Base-by-base conservation (phyloP, 2,888 invertebrate species). In the Galeopsomyia nigrocyanea region DNA sequence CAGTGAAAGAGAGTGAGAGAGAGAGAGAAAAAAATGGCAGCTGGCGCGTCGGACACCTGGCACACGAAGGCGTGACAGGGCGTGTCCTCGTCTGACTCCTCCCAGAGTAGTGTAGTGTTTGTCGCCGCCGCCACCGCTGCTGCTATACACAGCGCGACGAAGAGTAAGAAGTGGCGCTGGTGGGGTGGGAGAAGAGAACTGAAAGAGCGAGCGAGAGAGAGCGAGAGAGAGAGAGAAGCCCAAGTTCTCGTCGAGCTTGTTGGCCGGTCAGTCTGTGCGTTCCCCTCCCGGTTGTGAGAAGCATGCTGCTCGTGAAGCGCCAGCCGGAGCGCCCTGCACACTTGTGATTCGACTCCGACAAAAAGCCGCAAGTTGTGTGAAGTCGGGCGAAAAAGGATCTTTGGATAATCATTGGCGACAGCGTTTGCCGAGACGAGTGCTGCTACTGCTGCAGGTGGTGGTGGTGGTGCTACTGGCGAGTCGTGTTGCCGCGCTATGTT, bases 31-130 rank as follows among this genome's bases (percentile, higher is more conserved):
- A 86, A 87, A 87, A 87, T 87, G 86, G 86, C 87, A 87, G 86
- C 88, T 88, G 86, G 87, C 82, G 84, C 86, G 87, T 88, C 88
- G 87, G 88, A 88, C 89, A 89, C 89, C 88, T 80, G 81, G 82
- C 80, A 80, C 79, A 80, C 78, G 77, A 79, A 78, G 77, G 61
- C 68, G 74, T 75, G 65, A 73, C 70, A 58, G 63, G 74, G 70
- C 75, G 76, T 63, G 55, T 50, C 39, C 46, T 22, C 46, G 21
- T 46, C 53, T 50, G 76, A 63, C 71, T 39, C 76, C 84, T 77
- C 74, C 74, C 50, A 46, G 62, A 53, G 31, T 6, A 51, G 39
- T 73, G n/a, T n/a, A n/a, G n/a, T n/a, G n/a, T n/a, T n/a, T n/a
- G 68, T 68, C 65, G 68, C 56, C 68, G 73, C 58, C 26, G 39